Conservation (phyloP, 2,113 vertebrate genomes). For the Euleptes europaea region DNA sequence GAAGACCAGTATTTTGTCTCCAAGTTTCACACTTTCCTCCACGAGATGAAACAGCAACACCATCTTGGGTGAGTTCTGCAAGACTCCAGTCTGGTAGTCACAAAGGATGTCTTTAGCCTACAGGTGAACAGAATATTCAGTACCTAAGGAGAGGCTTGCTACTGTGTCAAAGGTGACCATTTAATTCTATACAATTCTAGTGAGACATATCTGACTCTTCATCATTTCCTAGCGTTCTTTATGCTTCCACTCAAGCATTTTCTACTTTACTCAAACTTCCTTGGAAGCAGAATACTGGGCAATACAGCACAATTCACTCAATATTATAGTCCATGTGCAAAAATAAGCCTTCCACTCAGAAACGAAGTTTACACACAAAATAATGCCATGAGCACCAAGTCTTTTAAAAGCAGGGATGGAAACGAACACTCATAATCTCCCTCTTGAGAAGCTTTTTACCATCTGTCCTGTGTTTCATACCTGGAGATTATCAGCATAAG, state of each 20-base stretch:
- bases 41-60: conserved; percentile 95
- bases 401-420: neutral
- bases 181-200: neutral
- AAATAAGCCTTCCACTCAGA: neutral
- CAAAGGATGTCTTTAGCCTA: conserved; percentile 95
- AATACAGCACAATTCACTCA: neutral
- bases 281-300: neutral
- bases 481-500: neutral
- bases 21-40: conserved; percentile 89
- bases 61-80: conserved; percentile 98
- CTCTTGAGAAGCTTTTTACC: neutral
- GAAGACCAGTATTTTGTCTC: conserved; percentile 96
- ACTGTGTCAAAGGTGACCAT: neutral
- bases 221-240: neutral
- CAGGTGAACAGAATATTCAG: conserved; percentile 24
- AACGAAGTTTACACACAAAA: neutral
- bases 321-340: neutral
- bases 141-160: neutral
- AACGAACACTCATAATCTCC: neutral
- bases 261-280: neutral
- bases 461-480: neutral
- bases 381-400: neutral
- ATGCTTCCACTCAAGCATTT: neutral
- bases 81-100: conserved; percentile 88
- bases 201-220: neutral